Evolutionary conservation across 2,797 vertebrate genomes (phyloP).

Genomic region (Micrastur ruficollis): DNA sequence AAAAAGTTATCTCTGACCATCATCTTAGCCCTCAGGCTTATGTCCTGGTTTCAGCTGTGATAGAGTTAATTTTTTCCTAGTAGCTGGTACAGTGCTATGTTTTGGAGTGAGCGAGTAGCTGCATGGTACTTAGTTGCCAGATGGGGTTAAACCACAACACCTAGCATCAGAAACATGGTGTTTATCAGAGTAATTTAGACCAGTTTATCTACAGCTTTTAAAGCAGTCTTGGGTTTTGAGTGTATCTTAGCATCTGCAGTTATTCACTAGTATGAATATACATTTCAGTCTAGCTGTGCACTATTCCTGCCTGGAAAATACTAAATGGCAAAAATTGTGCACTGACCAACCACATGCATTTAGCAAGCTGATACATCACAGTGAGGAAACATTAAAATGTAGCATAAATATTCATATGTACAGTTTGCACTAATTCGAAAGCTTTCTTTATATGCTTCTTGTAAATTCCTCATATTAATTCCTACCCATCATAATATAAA

Average conservation of each 20-base stretch:
- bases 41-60: too few relatives aligned
- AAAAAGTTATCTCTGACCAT: neutral
- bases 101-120: too few relatives aligned
- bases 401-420: neutral
- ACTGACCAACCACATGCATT: neutral
- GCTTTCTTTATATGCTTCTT: neutral
- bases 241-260: neutral
- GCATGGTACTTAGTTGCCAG: too few relatives aligned
- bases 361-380: neutral
- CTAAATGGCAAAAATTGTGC: neutral
- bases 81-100: too few relatives aligned
- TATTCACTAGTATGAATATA: neutral
- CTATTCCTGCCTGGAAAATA: neutral
- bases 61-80: too few relatives aligned
- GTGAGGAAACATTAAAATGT: neutral
- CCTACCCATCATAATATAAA: neutral
- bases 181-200: neutral
- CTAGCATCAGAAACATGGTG: neutral
- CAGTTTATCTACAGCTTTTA: neutral
- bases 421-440: neutral
- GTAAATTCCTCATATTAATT: neutral
- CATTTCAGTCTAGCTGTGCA: neutral
- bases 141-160: too few relatives aligned
- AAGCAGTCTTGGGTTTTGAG: neutral
- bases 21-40: neutral